Evolutionary conservation across 2,888 invertebrate species (phyloP).

Genomic region (Athalia cordata): DNA sequence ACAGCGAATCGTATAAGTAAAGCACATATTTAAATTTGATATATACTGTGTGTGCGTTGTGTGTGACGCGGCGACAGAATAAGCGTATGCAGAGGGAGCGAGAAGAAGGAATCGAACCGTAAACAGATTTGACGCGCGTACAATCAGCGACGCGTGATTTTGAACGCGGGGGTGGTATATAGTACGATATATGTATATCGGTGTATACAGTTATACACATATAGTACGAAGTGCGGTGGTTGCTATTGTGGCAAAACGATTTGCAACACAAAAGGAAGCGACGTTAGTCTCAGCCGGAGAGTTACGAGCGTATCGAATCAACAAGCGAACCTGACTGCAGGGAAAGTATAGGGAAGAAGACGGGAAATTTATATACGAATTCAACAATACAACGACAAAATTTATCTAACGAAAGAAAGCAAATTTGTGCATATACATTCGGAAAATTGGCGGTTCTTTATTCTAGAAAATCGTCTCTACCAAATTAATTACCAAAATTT

Average conservation of each 20-base stretch:
- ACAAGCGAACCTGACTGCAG: slow-evolving; percentile 34
- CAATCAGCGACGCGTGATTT: slow-evolving; percentile 44
- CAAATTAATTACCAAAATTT: too few species aligned
- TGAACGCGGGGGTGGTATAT: slow-evolving; percentile 7
- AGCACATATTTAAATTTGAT: too few species aligned
- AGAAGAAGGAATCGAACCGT: slow-evolving; percentile 38
- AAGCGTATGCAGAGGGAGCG: neutral
- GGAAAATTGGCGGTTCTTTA: too few species aligned
- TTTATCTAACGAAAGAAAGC: neutral
- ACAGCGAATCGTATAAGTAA: neutral
- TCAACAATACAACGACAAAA: slow-evolving; percentile 12
- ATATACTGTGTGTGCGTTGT: neutral
- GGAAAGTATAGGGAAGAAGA: slow-evolving; percentile 2
- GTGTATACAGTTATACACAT: too few species aligned
- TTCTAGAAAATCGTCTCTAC: too few species aligned
- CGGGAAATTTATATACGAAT: neutral
- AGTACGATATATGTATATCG: neutral
- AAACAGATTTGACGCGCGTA: slow-evolving; percentile 43
- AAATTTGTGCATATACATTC: neutral
- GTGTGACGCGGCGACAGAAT: neutral
- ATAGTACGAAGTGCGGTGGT: neutral
- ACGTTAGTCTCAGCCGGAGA: slow-evolving; percentile 25
- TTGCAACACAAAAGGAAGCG: slow-evolving; percentile 43
- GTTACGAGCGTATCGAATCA: slow-evolving; percentile 42
- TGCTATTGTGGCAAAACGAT: slow-evolving; percentile 39